Base-by-base conservation (phyloP, 2,888 invertebrate genomes). In the Myathropa florea region DNA sequence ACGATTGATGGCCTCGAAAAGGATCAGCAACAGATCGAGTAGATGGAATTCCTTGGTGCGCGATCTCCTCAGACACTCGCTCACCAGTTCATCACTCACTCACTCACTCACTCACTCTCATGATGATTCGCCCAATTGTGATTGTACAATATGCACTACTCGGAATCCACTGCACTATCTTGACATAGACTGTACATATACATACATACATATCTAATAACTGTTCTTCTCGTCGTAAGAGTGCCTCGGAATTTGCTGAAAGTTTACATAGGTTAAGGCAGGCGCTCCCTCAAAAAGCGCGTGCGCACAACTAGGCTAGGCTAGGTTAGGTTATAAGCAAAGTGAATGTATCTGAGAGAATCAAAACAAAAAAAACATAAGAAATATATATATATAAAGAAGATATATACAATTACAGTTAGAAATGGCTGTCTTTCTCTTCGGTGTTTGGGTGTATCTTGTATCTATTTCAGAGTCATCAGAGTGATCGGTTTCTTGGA, bases 381-480 rank as follows among this genome's bases (percentile, higher is more conserved):
- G 55, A 78, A 70, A 77, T 67, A 77, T 65, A 75, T 82, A 53
- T 83, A 59, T 86, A 55, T 23, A 26, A 12, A 57, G 23, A 57
- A 33, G 33, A 33, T 33, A 10, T 33, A 33, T 33, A 33, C 33
- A 33, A 57, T 73, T 86, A 86, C 86, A 83, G 86, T 83, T 83
- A 83, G 68, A 77, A 67, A 72, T 77, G 53, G 57, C 59, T n/a
- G 63, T 83, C 59, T 57, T 65, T 80, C 39, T 18, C 33, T 73
- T 75, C 4, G 12, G 46, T 36, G 26, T 70, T 23, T 60, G 55
- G 57, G 55, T 63, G 75, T 28, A 53, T n/a, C 28, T 55, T 26
- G 67, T 85, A 85, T 85, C 85, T 85, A 85, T 85, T 85, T 85
- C 85, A 85, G 82, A 70, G 53, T 36, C 53, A 53, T 46, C 46